Conservation (phyloP, 2,888 invertebrate species). For the Argyresthia goedartella region DNA sequence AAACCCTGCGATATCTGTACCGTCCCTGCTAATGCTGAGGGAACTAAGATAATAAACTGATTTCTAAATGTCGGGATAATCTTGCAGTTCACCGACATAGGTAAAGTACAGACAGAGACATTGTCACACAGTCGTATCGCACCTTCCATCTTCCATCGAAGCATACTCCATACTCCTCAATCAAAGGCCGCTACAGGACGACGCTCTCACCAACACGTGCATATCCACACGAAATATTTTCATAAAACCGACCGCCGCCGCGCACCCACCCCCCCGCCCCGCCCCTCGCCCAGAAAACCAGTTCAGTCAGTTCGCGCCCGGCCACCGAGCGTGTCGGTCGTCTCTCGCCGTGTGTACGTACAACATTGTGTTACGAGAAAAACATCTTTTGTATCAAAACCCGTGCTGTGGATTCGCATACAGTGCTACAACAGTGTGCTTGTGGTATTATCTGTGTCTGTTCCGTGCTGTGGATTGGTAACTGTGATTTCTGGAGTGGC, state of each 20-base stretch:
- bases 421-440: conserved; percentile 37
- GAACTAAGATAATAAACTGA: no score
- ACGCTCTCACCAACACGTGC: conserved; percentile 67
- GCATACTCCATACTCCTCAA: conserved; percentile 47
- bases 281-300: conserved; percentile 44
- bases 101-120: no score
- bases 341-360: conserved; percentile 24
- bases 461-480: conserved; percentile 52
- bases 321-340: conserved; percentile 60
- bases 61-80: no score
- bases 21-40: no score
- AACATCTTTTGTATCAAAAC: conserved; percentile 53
- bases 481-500: conserved; percentile 48
- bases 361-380: conserved; percentile 59
- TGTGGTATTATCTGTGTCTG: conserved; percentile 60
- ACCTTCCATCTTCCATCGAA: conserved; percentile 4
- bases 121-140: no score
- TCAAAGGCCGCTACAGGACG: conserved; percentile 64
- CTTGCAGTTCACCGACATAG: no score
- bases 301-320: conserved; percentile 60
- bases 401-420: conserved; percentile 59
- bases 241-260: conserved; percentile 68
- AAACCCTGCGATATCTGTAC: no score
- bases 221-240: conserved; percentile 71
- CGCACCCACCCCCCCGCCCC: conserved; percentile 32